phyloP scores from a whole-genome alignment of 2,888 invertebrate species.

The Hyalella azteca region DNA sequence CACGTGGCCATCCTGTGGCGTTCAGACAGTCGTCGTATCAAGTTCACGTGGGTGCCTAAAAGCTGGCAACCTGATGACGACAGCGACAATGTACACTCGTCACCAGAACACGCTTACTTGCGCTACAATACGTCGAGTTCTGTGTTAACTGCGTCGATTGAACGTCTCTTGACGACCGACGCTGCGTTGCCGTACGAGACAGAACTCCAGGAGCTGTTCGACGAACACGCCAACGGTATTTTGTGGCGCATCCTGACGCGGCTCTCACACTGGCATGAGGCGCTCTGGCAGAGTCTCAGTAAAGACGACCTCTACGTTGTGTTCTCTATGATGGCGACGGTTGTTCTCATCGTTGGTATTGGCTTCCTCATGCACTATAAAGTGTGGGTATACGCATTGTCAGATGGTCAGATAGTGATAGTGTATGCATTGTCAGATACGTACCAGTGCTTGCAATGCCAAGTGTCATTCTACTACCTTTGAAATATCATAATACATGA shows the following conservation, averaged over 20 bases:
- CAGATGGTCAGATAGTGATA: no score
- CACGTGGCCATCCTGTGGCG: constrained; percentile 90
- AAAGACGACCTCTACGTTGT: constrained; percentile 78
- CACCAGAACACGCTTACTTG: neutral
- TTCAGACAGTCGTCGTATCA: constrained; percentile 80
- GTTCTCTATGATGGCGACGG: constrained; percentile 77
- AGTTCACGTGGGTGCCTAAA: constrained; percentile 86
- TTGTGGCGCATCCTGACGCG: constrained; percentile 73
- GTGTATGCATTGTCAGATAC: no score
- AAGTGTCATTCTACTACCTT: no score
- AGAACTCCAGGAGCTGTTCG: constrained; percentile 72
- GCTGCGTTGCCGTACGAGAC: constrained; percentile 54
- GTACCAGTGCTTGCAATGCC: no score
- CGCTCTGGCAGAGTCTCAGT: constrained; percentile 23
- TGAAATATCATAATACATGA: no score
- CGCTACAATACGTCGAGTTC: constrained; percentile 50
- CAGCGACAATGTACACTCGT: neutral
- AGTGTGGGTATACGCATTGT: constrained; percentile 67
- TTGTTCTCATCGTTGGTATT: constrained; percentile 76
- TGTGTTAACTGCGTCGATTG: constrained; percentile 47
- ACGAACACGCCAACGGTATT: constrained; percentile 78
- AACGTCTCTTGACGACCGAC: constrained; percentile 52
- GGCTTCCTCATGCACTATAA: constrained; percentile 87
- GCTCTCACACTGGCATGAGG: constrained; percentile 61
- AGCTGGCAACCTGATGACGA: constrained; percentile 65